A percentile compares a stretch with the other conserved stretches of the same genome.
Evolutionary conservation across 2,888 invertebrate genomes (phyloP).

Genomic region (Allophyes oxyacanthae): DNA sequence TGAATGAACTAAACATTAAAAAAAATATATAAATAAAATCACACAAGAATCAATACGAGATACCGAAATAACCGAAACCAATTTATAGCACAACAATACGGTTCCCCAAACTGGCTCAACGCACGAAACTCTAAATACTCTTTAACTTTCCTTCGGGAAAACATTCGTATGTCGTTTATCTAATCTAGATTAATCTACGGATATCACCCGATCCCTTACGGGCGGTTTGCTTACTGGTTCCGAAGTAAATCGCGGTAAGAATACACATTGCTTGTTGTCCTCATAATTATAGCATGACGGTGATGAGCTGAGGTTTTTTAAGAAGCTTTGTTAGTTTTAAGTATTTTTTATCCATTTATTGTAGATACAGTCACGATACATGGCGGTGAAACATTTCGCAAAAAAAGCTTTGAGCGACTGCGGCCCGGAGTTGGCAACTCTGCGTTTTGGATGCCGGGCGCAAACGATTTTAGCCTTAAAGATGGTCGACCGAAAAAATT

Average conservation of each 20-base stretch:
- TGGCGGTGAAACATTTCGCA: too few relatives aligned
- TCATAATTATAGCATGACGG: background rate
- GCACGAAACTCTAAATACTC: constrained; percentile 11
- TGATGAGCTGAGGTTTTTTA: background rate
- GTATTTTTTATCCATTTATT: too few relatives aligned
- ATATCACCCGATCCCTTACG: constrained; percentile 21
- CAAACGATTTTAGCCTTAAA: too few relatives aligned
- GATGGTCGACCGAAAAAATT: too few relatives aligned
- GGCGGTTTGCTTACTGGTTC: constrained; percentile 17
- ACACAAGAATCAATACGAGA: too few relatives aligned
- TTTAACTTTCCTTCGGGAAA: constrained; percentile 20
- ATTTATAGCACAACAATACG: constrained; percentile 4
- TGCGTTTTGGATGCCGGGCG: too few relatives aligned
- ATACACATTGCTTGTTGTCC: constrained; percentile 18
- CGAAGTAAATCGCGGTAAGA: constrained; percentile 16
- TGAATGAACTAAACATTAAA: too few relatives aligned
- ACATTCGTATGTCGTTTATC: constrained; percentile 24
- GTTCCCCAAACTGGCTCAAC: constrained; percentile 6
- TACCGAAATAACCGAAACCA: background rate
- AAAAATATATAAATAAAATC: too few relatives aligned
- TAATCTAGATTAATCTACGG: constrained; percentile 40
- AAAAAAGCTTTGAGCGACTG: too few relatives aligned
- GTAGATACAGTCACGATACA: too few relatives aligned
- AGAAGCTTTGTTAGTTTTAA: too few relatives aligned
- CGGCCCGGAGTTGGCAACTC: too few relatives aligned